Evolutionary conservation across 2,797 vertebrate species (phyloP).

Genomic region (Hemibagrus guttatus): DNA sequence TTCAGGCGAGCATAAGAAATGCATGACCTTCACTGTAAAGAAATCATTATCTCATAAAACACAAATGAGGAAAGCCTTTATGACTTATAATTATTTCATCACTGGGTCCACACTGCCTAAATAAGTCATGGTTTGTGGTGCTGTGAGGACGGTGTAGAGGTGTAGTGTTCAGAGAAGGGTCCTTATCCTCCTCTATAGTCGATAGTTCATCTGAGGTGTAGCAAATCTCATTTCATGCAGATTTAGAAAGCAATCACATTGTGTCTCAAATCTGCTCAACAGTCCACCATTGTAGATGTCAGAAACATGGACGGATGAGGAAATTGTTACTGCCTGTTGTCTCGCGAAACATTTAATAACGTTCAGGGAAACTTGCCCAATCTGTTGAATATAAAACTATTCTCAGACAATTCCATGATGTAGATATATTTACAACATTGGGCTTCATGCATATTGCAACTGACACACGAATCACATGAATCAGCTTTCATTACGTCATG

Average conservation of each 20-base stretch:
- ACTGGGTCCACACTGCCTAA: neutral
- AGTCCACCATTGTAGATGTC: neutral
- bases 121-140: slow-evolving; percentile 11
- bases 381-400: neutral
- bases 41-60: slow-evolving; percentile 29
- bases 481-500: neutral
- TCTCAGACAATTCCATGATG: neutral
- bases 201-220: slow-evolving; percentile 31
- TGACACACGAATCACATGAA: neutral
- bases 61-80: slow-evolving; percentile 15
- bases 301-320: neutral
- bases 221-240: slow-evolving; percentile 42
- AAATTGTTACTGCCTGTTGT: no score
- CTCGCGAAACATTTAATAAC: neutral
- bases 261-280: slow-evolving; percentile 29
- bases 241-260: slow-evolving; percentile 33
- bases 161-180: neutral
- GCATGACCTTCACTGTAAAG: slow-evolving; percentile 23
- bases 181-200: neutral
- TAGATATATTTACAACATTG: neutral
- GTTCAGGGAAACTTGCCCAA: neutral
- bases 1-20: slow-evolving; percentile 13
- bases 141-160: neutral
- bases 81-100: neutral
- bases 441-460: neutral